Conservation (phyloP, 2,888 invertebrate species). For the Drosophila neoperkinsi region DNA sequence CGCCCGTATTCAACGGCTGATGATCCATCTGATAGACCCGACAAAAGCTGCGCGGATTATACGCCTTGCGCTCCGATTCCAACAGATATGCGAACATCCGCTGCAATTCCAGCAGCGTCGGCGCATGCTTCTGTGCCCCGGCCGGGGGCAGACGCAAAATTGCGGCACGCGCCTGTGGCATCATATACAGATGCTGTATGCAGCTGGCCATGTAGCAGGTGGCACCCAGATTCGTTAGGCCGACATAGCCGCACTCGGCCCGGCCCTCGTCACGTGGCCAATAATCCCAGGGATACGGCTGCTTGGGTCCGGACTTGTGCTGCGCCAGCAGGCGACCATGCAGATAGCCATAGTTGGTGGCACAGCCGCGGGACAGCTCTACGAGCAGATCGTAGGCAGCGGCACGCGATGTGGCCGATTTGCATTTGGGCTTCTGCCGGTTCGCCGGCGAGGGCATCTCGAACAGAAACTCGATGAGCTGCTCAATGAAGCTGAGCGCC, state of each 20-base stretch:
- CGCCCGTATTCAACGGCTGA: constrained; percentile 97
- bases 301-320: constrained; percentile 93
- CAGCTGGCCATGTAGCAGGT: constrained; percentile 99
- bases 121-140: constrained; percentile 91
- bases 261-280: constrained; percentile 98
- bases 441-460: constrained; percentile 94
- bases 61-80: constrained; percentile 97
- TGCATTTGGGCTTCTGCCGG: constrained; percentile 96
- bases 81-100: constrained; percentile 97
- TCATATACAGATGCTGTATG: constrained; percentile 98
- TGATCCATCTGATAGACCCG: constrained; percentile 99
- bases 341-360: constrained; percentile 93
- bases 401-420: constrained; percentile 94
- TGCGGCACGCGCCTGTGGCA: constrained; percentile 95
- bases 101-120: constrained; percentile 94
- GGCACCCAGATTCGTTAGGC: constrained; percentile 96
- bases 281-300: constrained; percentile 98
- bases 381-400: constrained; percentile 96
- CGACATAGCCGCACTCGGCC: constrained; percentile 97
- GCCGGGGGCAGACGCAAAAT: constrained; percentile 92
- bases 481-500: constrained; percentile 87
- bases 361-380: constrained; percentile 93
- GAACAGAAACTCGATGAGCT: constrained; percentile 95
- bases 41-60: constrained; percentile 97
- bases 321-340: constrained; percentile 94